Conservation (phyloP, 2,888 invertebrate species). For the Ochropacha duplaris region DNA sequence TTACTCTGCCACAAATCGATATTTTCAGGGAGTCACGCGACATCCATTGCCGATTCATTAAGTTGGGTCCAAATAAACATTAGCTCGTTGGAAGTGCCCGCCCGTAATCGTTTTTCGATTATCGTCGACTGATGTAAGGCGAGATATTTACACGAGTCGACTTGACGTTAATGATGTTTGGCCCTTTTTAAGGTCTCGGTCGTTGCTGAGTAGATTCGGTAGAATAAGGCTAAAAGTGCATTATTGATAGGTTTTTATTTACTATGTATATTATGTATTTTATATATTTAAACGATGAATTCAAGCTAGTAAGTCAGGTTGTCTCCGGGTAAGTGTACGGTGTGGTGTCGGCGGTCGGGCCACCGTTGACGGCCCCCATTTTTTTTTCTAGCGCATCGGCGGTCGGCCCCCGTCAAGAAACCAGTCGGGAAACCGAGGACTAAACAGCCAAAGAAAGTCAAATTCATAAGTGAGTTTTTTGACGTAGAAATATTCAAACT, state of each 20-base stretch:
- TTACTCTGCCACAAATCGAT: conserved; percentile 42
- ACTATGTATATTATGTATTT: neutral
- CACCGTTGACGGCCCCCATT: conserved; percentile 41
- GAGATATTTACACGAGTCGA: conserved; percentile 36
- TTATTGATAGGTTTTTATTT: neutral
- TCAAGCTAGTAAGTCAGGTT: conserved; percentile 23
- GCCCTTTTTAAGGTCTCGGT: conserved; percentile 15
- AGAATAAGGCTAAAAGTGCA: conserved; percentile 4
- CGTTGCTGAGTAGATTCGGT: conserved; percentile 11
- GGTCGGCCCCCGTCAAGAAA: conserved; percentile 89
- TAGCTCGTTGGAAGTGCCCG: conserved; percentile 46
- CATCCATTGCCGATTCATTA: conserved; percentile 56
- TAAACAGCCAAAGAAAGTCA: conserved; percentile 94
- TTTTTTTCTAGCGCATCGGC: conserved; percentile 69
- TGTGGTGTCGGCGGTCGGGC: conserved; percentile 27
- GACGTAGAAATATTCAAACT: neutral
- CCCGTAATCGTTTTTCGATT: conserved; percentile 67
- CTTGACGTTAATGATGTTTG: conserved; percentile 29
- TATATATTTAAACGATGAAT: conserved; percentile 8
- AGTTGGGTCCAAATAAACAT: conserved; percentile 60
- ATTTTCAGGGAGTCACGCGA: conserved; percentile 53
- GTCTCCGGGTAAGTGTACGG: conserved; percentile 34
- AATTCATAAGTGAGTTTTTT: conserved; percentile 92
- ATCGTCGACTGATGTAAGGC: conserved; percentile 41
- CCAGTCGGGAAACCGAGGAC: conserved; percentile 90